Conservation (phyloP, 2,113 vertebrate species). For the Myotis yumanensis region DNA sequence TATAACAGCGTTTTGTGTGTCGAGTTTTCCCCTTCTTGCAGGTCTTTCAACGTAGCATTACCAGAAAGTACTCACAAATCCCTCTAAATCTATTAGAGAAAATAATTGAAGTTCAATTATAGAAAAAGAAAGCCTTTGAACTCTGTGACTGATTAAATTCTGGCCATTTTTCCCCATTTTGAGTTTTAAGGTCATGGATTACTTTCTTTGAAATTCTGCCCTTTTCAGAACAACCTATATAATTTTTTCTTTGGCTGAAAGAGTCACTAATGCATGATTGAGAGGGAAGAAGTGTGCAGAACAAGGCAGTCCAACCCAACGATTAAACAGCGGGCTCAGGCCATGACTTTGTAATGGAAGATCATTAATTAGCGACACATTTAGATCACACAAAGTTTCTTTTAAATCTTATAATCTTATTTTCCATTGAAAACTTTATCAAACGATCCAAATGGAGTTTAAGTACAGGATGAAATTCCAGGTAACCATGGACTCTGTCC, state of each 20-base stretch:
- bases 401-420: background rate
- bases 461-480: background rate
- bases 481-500: background rate
- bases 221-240: background rate
- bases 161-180: background rate
- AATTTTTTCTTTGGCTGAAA: background rate
- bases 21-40: background rate
- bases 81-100: background rate
- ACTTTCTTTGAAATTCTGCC: background rate
- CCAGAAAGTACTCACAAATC: background rate
- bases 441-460: background rate
- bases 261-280: background rate
- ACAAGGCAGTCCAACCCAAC: accelerated
- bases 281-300: background rate
- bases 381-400: background rate
- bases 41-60: background rate
- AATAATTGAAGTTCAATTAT: constrained; percentile 14
- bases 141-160: background rate
- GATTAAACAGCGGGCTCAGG: background rate
- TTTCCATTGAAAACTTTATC: background rate
- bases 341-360: background rate
- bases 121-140: background rate
- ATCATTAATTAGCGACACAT: background rate
- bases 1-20: background rate
- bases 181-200: background rate